Evolutionary conservation across 2,113 vertebrate species (phyloP), one percentile per base, ranked within the genome.

Genomic region (Dasyprocta punctata): DNA sequence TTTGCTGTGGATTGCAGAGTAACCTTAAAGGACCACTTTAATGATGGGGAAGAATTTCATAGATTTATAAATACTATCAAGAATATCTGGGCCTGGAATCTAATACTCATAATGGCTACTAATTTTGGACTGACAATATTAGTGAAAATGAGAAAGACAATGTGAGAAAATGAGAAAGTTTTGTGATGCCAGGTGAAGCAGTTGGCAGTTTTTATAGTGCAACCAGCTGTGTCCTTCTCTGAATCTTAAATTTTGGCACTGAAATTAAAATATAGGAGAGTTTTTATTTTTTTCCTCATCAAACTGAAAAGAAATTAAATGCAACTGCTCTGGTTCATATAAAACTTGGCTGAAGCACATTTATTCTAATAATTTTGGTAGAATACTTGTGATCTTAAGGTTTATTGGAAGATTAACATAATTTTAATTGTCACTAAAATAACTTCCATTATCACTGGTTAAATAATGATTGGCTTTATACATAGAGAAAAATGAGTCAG

Each of bases 71-170:
- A 80, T 56, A 92, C 4, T 89, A 49, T 85, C 61, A 52, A 89
- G n/a, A 87, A 94, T 80, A 61, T 90, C 75, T 65, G 75, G 26
- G 78, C 5, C 30, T 92, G 24, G 56, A 41, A 41, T 93, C 44
- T 65, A 49, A 60, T 71, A 61, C n/a, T 89, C 49, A 44, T 60
- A 9, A 88, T 69, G 49, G 71, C 44, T 58, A 47, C 49, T 63
- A 81, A 86, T 80, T 92, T 89, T 86, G 92, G 30, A 89, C 38
- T 92, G 69, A 95, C 63, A 95, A 36, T 93, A 81, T 58, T 86
- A 65, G 56, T 82, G 73, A 52, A 58, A 56, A 86, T 87, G 36
- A 41, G 47, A 90, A 93, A 36, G n/a, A 90, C 86, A 73, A 86
- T 52, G 12, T 81, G 71, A 73, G 20, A 95, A 95, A 94, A 90